Evolutionary conservation across 2,113 vertebrate genomes (phyloP).

Genomic region (Dasyornis broadbenti): DNA sequence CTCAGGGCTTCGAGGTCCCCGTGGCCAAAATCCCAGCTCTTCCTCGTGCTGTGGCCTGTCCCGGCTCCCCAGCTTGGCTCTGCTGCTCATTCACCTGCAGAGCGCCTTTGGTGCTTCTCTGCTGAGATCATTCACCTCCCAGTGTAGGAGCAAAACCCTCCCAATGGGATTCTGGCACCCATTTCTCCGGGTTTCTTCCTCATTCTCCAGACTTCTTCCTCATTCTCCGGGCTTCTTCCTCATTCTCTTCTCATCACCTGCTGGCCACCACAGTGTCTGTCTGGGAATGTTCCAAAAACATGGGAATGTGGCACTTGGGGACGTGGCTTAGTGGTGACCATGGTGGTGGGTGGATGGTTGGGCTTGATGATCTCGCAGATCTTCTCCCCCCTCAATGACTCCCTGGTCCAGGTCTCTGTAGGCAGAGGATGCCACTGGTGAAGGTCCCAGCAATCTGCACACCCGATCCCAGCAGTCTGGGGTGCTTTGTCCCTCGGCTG

Average conservation of each 20-base stretch:
- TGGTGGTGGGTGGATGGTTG: neutral
- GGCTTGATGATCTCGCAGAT: neutral
- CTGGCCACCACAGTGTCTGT: neutral
- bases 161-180: accelerated
- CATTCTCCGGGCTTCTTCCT: neutral
- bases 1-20: neutral
- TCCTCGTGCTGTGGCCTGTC: neutral
- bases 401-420: neutral
- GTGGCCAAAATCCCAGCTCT: neutral
- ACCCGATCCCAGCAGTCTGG: neutral
- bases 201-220: neutral
- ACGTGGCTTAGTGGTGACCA: neutral
- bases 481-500: neutral
- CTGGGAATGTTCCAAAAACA: neutral
- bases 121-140: constrained; percentile 2
- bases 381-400: no score
- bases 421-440: neutral
- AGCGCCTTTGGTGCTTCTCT: neutral
- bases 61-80: constrained; percentile 4
- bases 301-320: neutral
- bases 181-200: neutral
- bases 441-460: neutral
- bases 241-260: neutral
- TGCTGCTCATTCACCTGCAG: constrained; percentile 47
- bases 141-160: neutral